Base-by-base conservation (phyloP, 1,140 invertebrate genomes). In the Calephelis virginiensis region DNA sequence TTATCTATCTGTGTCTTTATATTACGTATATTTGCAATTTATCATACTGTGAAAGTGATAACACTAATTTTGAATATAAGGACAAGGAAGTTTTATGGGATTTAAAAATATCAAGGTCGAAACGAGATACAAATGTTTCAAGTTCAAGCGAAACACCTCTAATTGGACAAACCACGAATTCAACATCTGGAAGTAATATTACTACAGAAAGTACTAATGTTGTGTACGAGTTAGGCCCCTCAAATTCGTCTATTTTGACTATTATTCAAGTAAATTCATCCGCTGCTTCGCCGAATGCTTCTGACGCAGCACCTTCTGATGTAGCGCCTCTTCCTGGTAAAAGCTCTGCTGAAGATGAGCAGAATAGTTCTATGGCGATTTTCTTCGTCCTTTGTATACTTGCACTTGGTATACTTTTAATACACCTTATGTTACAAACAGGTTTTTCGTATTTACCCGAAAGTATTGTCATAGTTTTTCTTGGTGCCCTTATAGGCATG, bases 361-460 rank as follows among this genome's bases (percentile, higher is more conserved):
- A 99, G 78, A 97, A 98, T 79, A 98, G 96, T 76, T 99, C 97
- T 9, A 96, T 99, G 93, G 97, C 98, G 0, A 98, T 99, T 82
- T 99, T 99, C 82, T 99, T 99, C 90, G 97, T 99, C 11, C 92
- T 99, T 0, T 97, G 97, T 80, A 96, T 99, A 3, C 92, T 99
- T 63, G 97, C 97, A 64, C 83, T 98, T 14, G 98, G 98, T 63
- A 99, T 99, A 70, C 89, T 99, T 45, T 86, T 99, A 12, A 98
- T 99, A 72, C 98, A 99, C 86, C 92, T 97, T 1, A 96, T 99
- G 94, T 92, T 99, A 4, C 96, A 98, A 85, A 98, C 97, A 3
- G 97, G 98, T 81, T 98, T 99, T 78, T 97, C 98, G 76, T 99
- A 99, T 89, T 92, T 99, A 13, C 98, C 98, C 0, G 98, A 99